phyloP scores from a whole-genome alignment of 2,888 invertebrate species.

The Melinaea marsaeus region DNA sequence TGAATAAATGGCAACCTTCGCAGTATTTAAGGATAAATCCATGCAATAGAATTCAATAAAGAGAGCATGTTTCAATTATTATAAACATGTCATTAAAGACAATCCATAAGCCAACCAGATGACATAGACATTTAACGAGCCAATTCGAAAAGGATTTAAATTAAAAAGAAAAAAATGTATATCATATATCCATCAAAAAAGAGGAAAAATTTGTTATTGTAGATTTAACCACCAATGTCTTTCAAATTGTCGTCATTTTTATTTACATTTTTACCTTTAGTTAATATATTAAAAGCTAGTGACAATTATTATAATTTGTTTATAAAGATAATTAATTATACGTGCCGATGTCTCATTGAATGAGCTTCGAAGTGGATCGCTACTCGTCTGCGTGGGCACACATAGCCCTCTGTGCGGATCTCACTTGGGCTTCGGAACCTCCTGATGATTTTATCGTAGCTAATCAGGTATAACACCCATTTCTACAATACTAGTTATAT shows the following conservation, averaged over 20 bases:
- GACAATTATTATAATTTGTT: conserved; percentile 66
- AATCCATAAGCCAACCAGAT: conserved; percentile 57
- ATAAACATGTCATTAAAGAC: conserved; percentile 20
- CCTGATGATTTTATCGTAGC: conserved; percentile 72
- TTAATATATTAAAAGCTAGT: conserved; percentile 69
- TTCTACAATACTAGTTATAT: neutral
- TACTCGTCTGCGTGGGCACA: conserved; percentile 73
- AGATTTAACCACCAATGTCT: conserved; percentile 74
- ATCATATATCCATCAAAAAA: conserved; percentile 72
- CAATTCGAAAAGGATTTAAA: conserved; percentile 74
- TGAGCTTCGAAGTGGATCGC: conserved; percentile 75
- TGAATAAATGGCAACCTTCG: too few relatives aligned
- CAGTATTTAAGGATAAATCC: neutral
- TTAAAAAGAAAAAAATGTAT: conserved; percentile 63
- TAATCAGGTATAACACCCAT: conserved; percentile 57
- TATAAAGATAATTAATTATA: conserved; percentile 67
- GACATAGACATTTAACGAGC: conserved; percentile 49
- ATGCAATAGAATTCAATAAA: neutral
- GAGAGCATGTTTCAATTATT: conserved; percentile 1
- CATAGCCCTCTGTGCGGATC: conserved; percentile 75
- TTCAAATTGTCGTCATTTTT: conserved; percentile 75
- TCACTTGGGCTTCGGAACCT: conserved; percentile 71
- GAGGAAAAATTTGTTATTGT: conserved; percentile 73
- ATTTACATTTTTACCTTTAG: conserved; percentile 70
- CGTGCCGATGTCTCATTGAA: conserved; percentile 75